Base-by-base conservation (phyloP, 2,888 invertebrate genomes). In the Drosophila robusta region DNA sequence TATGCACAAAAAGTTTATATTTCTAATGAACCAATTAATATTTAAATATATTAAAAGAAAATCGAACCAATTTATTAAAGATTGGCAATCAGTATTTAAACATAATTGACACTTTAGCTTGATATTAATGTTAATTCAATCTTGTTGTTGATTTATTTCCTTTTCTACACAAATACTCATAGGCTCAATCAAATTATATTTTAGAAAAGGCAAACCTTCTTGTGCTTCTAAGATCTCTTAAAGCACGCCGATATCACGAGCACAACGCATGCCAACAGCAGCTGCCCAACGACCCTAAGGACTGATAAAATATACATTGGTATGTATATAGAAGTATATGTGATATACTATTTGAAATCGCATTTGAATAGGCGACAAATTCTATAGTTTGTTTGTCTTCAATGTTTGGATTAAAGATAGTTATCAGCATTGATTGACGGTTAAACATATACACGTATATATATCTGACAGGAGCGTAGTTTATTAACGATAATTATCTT, bases 221-320 rank as follows among this genome's bases (percentile, higher is more conserved):
- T 9, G 9, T 9, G 46, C 44, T 41, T 14, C 44, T 12, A 36
- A 63, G 24, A 70, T 41, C 51, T 62, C 16, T 39, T 39, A 36
- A 26, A 47, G 16, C 41, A 7, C 9, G 18, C 38, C 16, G 57
- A 56, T 72, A 73, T 50, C 46, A 24, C 26, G 50, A 3, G 7
- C 52, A 34, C 24, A 67, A 54, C 74, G 74, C 78, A 77, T 61
- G 74, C 74, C 32, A 41, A 44, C 41, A 55, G 12, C 46, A 52
- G 39, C 65, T 63, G 51, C 55, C 54, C 50, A 73, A 68, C 45
- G 62, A 58, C 57, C 68, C 67, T 55, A 54, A 51, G 6, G 11
- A 46, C 39, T 57, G 78, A 77, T 75, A 74, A 60, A 49, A 57
- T 26, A 5, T 1, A 34, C 8, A 34, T n/a, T n/a, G n/a, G n/a